Evolutionary conservation across 2,797 vertebrate genomes (phyloP).

Genomic region (Acestrorhynchus altus): DNA sequence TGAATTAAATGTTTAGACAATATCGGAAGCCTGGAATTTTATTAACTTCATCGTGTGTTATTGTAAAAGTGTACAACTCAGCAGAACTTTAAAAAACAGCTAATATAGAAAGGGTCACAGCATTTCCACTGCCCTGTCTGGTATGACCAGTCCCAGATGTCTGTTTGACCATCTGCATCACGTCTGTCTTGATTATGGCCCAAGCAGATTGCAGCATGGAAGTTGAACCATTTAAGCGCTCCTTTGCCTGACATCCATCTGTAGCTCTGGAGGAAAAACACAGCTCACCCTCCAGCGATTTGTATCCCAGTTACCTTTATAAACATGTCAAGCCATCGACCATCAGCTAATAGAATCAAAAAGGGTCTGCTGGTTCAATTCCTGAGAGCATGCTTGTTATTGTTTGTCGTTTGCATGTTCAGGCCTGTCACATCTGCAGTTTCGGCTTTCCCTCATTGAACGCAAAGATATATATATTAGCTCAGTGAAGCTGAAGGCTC

Average conservation of each 20-base stretch:
- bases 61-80: background rate
- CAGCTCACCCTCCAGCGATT: constrained; percentile 11
- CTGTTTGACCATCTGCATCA: constrained; percentile 40
- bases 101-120: background rate
- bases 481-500: background rate
- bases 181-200: constrained; percentile 41
- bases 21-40: background rate
- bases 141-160: constrained; percentile 37
- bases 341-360: background rate
- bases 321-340: constrained; percentile 24
- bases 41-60: background rate
- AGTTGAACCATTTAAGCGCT: constrained; percentile 20
- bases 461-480: constrained; percentile 6
- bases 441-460: constrained; percentile 1
- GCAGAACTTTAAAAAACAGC: background rate
- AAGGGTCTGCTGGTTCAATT: constrained; percentile 2
- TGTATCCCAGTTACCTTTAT: constrained; percentile 20
- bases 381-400: background rate
- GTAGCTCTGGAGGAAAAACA: constrained; percentile 26
- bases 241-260: background rate
- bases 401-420: constrained; percentile 15
- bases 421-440: constrained; percentile 21
- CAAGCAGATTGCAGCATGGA: constrained; percentile 20
- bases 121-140: background rate
- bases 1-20: background rate